Evolutionary conservation across 1,140 invertebrate species (phyloP).

Genomic region (Leptinotarsa defecta): DNA sequence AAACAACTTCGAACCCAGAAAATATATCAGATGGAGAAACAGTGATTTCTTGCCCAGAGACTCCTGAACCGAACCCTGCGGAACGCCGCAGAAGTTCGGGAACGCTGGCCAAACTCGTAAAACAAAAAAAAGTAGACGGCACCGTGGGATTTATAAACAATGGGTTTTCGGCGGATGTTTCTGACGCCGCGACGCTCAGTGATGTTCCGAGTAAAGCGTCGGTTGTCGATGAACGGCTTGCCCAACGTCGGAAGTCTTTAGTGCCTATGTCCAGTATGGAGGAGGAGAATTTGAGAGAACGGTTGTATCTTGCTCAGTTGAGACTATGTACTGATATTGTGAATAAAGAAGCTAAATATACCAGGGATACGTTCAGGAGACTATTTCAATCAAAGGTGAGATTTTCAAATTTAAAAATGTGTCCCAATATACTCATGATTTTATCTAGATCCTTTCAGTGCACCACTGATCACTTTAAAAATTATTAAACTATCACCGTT

Average conservation of each 20-base stretch:
- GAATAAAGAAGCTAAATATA: conserved; percentile 62
- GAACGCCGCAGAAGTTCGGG: background rate
- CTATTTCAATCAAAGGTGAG: conserved; percentile 70
- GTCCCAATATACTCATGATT: too few relatives aligned
- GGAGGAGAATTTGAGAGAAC: conserved; percentile 67
- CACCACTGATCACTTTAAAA: too few relatives aligned
- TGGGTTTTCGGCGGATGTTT: background rate
- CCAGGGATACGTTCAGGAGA: conserved; percentile 65
- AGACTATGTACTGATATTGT: conserved; percentile 68
- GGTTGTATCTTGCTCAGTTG: conserved; percentile 60
- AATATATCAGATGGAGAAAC: background rate
- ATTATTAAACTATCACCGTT: too few relatives aligned
- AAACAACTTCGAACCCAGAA: background rate
- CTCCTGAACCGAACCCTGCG: background rate
- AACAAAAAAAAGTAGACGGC: conserved; percentile 17
- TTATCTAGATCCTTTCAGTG: too few relatives aligned
- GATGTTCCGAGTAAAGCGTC: conserved; percentile 23
- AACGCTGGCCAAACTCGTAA: conserved; percentile 13
- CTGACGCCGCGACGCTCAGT: conserved; percentile 35
- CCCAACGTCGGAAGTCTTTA: conserved; percentile 42
- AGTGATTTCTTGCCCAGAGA: background rate
- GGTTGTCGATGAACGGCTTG: conserved; percentile 42
- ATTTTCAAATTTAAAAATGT: background rate
- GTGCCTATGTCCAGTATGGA: conserved; percentile 67
- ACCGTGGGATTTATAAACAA: conserved; percentile 20